A percentile compares a stretch with the other conserved stretches of the same genome.
Evolutionary conservation across 2,797 vertebrate species (phyloP).

Genomic region (Periophthalmus magnuspinnatus): DNA sequence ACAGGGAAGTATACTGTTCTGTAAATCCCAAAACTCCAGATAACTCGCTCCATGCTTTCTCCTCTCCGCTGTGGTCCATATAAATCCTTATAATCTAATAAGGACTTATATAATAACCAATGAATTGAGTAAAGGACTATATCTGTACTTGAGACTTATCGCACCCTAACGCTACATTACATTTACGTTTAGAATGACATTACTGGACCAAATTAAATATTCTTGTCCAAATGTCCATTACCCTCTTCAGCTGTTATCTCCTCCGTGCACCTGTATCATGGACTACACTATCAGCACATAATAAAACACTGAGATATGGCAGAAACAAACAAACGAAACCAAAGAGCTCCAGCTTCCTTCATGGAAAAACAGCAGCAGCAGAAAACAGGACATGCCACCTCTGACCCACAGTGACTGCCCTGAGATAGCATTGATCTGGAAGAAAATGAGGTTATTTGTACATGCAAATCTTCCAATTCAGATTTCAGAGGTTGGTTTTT

Average conservation of each 20-base stretch:
- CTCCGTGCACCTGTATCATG: conserved; percentile 36
- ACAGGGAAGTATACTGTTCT: no score
- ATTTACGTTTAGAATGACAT: not conserved
- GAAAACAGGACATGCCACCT: conserved; percentile 73
- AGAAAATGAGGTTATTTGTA: conserved; percentile 18
- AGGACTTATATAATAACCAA: no score
- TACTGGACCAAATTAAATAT: not conserved
- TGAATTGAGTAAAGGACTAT: no score
- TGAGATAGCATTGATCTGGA: conserved; percentile 40
- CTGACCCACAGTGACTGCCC: conserved; percentile 63
- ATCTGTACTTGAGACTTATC: no score
- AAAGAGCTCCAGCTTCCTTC: conserved; percentile 67
- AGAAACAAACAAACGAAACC: conserved; percentile 37
- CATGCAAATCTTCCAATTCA: not conserved
- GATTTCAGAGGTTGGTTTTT: no score
- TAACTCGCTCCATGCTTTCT: no score
- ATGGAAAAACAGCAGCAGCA: conserved; percentile 61
- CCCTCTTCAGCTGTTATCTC: conserved; percentile 19
- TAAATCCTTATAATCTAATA: no score
- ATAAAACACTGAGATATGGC: conserved; percentile 16
- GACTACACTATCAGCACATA: conserved; percentile 8
- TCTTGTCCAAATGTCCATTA: not conserved
- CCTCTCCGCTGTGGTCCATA: no score
- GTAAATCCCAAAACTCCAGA: no score
- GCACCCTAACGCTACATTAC: not conserved